phyloP scores from a whole-genome alignment of 1,140 invertebrate species.

The Listronotus bonariensis region DNA sequence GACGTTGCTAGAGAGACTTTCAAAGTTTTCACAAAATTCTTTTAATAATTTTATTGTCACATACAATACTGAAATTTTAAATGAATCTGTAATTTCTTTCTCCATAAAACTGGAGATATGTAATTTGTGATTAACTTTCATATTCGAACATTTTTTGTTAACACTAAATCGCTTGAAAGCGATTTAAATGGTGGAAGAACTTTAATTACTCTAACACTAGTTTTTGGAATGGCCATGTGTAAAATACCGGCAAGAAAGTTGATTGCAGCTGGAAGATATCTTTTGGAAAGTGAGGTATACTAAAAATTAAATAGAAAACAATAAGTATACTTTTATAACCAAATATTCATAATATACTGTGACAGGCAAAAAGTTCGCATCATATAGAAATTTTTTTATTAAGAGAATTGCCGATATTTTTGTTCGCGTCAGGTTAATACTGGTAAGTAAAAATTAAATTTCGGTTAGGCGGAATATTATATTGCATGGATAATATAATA shows the following conservation, averaged over 20 bases:
- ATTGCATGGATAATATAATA: too few species aligned
- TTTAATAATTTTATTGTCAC: constrained; percentile 61
- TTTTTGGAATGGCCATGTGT: constrained; percentile 65
- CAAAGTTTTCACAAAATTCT: constrained; percentile 56
- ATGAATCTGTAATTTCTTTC: constrained; percentile 63
- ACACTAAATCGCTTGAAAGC: constrained; percentile 61
- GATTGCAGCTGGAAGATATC: constrained; percentile 76
- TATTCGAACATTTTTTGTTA: constrained; percentile 58
- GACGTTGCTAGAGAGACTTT: constrained; percentile 48
- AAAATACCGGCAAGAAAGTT: constrained; percentile 77
- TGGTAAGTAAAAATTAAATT: too few species aligned
- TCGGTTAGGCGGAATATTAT: too few species aligned
- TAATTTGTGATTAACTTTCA: constrained; percentile 54
- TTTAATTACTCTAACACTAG: constrained; percentile 60
- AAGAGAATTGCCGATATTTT: too few species aligned
- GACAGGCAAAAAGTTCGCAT: too few species aligned
- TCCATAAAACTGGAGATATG: constrained; percentile 60
- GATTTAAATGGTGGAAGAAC: constrained; percentile 70
- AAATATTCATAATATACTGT: too few species aligned
- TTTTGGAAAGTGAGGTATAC: constrained; percentile 80
- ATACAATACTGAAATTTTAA: constrained; percentile 64
- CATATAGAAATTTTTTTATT: too few species aligned
- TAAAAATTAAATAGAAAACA: constrained; percentile 56
- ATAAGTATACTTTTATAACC: neutral
- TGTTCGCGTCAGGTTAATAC: too few species aligned